These are phyloP conservation scores for Argyresthia goedartella DNA, from an alignment of 2,888 invertebrate species.

Conservation along the genomic window DNA sequence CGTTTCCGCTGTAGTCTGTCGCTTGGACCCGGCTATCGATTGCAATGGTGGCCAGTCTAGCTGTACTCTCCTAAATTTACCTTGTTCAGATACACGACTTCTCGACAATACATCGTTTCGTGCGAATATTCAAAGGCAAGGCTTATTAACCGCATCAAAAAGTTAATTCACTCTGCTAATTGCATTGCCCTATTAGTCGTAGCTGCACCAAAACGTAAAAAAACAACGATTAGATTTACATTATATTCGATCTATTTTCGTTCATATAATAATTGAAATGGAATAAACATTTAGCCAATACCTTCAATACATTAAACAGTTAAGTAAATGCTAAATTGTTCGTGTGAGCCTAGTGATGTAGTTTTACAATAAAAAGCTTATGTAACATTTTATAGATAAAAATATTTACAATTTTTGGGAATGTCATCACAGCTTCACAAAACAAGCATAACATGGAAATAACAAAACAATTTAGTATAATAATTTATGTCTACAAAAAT, in stretches of 20 bases:
- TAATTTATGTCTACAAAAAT: conserved; percentile 6
- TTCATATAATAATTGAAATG: conserved; percentile 64
- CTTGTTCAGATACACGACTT: too few species aligned
- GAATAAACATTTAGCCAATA: conserved; percentile 70
- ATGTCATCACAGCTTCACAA: conserved; percentile 69
- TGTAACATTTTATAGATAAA: conserved; percentile 28
- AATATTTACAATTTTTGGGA: conserved; percentile 64
- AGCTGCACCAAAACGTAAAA: conserved; percentile 23
- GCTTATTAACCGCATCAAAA: too few species aligned
- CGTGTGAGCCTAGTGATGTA: conserved; percentile 63
- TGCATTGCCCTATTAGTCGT: too few species aligned
- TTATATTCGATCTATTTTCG: conserved; percentile 65
- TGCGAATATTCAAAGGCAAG: too few species aligned
- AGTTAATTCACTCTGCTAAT: too few species aligned
- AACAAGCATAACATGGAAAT: conserved; percentile 63
- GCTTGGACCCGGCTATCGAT: conserved; percentile 4
- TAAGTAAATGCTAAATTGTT: conserved; percentile 57
- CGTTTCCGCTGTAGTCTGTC: not conserved
- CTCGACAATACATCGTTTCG: too few species aligned
- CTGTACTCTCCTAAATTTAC: too few species aligned
- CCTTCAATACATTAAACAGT: conserved; percentile 49
- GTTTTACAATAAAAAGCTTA: conserved; percentile 51
- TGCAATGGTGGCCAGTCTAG: conserved; percentile 1
- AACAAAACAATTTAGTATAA: conserved; percentile 46
- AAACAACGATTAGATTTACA: conserved; percentile 25